Evolutionary conservation across 2,888 invertebrate species (phyloP).

Genomic region (Dicyrtoma fusca): DNA sequence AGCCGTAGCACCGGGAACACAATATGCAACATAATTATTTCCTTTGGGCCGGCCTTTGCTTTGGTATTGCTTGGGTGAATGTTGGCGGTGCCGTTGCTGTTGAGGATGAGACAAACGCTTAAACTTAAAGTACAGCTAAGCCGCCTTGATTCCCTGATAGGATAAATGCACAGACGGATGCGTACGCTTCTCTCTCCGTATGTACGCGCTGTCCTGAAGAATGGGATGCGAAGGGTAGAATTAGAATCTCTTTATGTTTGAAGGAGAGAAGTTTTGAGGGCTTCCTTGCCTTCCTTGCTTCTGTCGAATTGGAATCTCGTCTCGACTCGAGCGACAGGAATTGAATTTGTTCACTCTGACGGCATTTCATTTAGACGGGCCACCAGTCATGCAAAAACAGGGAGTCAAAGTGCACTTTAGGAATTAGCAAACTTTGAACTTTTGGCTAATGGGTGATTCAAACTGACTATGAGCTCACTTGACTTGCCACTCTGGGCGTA

Average conservation of each 20-base stretch:
- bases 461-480: neutral
- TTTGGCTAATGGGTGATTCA: conserved; percentile 38
- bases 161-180: too few relatives aligned
- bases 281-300: too few relatives aligned
- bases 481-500: neutral
- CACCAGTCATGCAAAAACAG: conserved; percentile 34
- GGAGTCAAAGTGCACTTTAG: conserved; percentile 48
- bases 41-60: too few relatives aligned
- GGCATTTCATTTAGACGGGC: conserved; percentile 20
- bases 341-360: conserved; percentile 25
- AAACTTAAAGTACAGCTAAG: too few relatives aligned
- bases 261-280: neutral
- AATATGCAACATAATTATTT: too few relatives aligned
- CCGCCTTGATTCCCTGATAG: too few relatives aligned
- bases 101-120: too few relatives aligned
- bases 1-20: too few relatives aligned
- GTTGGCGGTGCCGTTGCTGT: too few relatives aligned
- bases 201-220: neutral
- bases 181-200: too few relatives aligned
- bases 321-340: conserved; percentile 12
- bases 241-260: neutral
- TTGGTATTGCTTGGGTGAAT: too few relatives aligned
- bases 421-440: conserved; percentile 51
- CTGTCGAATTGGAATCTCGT: neutral
- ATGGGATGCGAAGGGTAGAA: neutral